These are phyloP conservation scores for Pedetes capensis DNA, from an alignment of 2,113 vertebrate genomes.

Conservation along the genomic window DNA sequence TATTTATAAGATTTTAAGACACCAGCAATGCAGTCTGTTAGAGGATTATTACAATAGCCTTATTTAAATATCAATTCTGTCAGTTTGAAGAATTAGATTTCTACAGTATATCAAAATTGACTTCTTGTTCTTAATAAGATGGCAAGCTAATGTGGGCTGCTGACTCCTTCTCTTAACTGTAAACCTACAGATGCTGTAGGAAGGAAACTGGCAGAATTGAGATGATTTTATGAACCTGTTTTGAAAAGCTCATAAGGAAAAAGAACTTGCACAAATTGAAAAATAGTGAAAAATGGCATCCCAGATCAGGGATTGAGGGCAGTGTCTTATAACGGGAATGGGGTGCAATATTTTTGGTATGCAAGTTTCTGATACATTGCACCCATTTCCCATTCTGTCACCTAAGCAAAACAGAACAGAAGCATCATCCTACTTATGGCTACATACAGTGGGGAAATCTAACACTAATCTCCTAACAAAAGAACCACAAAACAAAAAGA, in stretches of 20 bases:
- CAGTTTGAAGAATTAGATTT: slow-evolving; percentile 70
- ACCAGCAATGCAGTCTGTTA: slow-evolving; percentile 66
- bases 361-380: neutral
- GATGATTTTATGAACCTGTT: neutral
- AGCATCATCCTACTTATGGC: neutral
- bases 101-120: slow-evolving; percentile 66
- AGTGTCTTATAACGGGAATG: too few species aligned
- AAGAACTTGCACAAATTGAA: neutral
- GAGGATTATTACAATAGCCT: slow-evolving; percentile 72
- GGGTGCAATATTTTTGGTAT: neutral
- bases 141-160: slow-evolving; percentile 63
- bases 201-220: neutral
- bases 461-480: neutral
- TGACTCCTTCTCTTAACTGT: slow-evolving; percentile 1
- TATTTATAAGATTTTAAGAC: slow-evolving; percentile 70
- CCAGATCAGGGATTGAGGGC: accelerated
- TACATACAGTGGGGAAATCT: neutral
- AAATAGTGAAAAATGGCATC: neutral
- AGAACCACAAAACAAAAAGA: neutral
- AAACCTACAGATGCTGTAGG: slow-evolving; percentile 21
- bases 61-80: slow-evolving; percentile 71
- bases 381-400: neutral
- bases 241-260: neutral
- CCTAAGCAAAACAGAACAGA: neutral
- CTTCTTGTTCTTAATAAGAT: slow-evolving; percentile 65